Evolutionary conservation across 2,888 invertebrate species (phyloP).

Genomic region (Dorcus hopei): DNA sequence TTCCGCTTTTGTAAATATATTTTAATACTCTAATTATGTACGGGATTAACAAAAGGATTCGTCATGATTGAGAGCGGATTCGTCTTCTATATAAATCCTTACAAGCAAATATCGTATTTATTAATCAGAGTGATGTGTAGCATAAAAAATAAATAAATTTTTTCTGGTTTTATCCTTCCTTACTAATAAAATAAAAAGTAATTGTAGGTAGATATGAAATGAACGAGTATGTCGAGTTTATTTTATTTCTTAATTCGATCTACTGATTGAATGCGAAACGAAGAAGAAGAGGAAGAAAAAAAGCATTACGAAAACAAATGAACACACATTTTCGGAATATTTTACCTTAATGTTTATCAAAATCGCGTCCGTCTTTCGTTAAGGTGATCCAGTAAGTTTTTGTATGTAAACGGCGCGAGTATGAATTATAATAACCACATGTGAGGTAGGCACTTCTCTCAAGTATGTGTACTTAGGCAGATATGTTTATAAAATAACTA

Average conservation of each 20-base stretch:
- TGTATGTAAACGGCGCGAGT: slow-evolving; percentile 18
- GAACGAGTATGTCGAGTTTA: no score
- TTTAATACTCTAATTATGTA: no score
- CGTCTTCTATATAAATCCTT: no score
- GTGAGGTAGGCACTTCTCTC: slow-evolving; percentile 34
- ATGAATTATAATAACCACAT: slow-evolving; percentile 36
- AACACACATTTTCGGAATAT: not conserved
- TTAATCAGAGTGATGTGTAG: no score
- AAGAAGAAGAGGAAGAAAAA: slow-evolving; percentile 18
- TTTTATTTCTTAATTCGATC: no score
- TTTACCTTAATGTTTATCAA: slow-evolving; percentile 16
- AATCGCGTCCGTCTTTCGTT: slow-evolving; percentile 21
- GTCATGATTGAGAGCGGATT: slow-evolving; percentile 22
- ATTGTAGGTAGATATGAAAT: no score
- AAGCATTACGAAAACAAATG: slow-evolving; percentile 15
- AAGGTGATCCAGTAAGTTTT: slow-evolving; percentile 22
- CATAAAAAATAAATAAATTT: no score
- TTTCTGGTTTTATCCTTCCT: no score
- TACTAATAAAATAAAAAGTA: no score
- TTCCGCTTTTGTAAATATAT: no score
- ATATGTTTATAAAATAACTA: slow-evolving; percentile 38
- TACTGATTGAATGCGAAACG: slow-evolving; percentile 8
- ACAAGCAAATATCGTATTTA: no score
- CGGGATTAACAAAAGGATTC: no score
- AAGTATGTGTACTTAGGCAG: slow-evolving; percentile 35